Evolutionary conservation across 1,140 invertebrate genomes (phyloP).

Genomic region (Hyles euphorbiae): DNA sequence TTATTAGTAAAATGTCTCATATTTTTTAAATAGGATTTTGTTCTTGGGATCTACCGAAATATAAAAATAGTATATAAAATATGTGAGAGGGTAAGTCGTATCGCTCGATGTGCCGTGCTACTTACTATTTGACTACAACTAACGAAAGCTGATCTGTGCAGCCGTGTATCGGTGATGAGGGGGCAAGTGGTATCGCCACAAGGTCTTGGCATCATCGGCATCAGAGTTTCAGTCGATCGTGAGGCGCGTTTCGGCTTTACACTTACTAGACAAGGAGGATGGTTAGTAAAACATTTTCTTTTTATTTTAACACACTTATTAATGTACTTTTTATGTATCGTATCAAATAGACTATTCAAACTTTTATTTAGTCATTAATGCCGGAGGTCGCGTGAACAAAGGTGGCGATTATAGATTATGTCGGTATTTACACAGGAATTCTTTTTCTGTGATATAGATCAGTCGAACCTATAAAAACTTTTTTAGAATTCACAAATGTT

Average conservation of each 20-base stretch:
- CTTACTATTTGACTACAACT: constrained; percentile 26
- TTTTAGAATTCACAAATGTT: no score
- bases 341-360: no score
- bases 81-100: constrained; percentile 33
- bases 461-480: no score
- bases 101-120: constrained; percentile 30
- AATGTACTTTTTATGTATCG: not conserved
- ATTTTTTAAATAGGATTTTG: no score
- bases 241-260: constrained; percentile 98
- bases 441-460: no score
- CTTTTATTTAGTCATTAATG: no score
- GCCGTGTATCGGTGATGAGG: constrained; percentile 98
- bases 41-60: no score
- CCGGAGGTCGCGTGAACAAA: no score
- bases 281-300: constrained; percentile 81
- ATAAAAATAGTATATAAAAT: no score
- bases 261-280: constrained; percentile 93
- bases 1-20: no score
- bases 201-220: constrained; percentile 95
- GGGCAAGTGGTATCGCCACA: constrained; percentile 95
- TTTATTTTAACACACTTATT: constrained; percentile 1
- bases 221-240: constrained; percentile 95
- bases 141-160: constrained; percentile 75
- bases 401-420: not conserved
- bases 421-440: not conserved